A percentile compares a stretch with the other conserved stretches of the same genome.
These are phyloP conservation scores for Umimayanthus chanpuru DNA, from an alignment of 92 coral and sea anemone genomes.

Conservation along the genomic window DNA sequence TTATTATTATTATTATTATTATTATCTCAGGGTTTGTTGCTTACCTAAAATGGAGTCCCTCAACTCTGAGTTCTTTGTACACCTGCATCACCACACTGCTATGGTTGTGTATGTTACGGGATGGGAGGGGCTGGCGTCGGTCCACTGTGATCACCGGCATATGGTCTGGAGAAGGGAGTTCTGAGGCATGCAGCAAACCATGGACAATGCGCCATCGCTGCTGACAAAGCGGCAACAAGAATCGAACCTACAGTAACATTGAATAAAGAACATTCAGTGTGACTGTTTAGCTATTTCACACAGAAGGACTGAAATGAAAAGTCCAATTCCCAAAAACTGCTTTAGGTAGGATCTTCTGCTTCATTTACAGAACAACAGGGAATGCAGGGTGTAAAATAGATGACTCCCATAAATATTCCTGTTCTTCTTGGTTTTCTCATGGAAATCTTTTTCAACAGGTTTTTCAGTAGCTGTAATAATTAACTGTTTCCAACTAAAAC, in stretches of 20 bases:
- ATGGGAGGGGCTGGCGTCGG: conserved; percentile 73
- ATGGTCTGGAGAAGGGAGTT: conserved; percentile 87
- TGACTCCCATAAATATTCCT: no score
- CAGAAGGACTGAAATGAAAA: not conserved
- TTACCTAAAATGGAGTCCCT: conserved; percentile 90
- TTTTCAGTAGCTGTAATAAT: no score
- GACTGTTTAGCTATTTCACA: not conserved
- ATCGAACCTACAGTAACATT: conserved; percentile 54
- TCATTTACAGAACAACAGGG: no score
- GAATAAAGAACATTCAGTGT: not conserved
- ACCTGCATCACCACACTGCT: conserved; percentile 84
- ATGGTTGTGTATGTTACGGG: conserved; percentile 64
- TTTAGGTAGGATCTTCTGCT: no score
- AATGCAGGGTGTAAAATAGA: no score
- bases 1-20: not conserved
- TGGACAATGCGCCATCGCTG: conserved; percentile 90
- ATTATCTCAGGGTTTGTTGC: no score
- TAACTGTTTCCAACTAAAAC: no score
- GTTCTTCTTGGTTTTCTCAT: no score
- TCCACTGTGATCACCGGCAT: conserved; percentile 93
- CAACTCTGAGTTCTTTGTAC: conserved; percentile 74
- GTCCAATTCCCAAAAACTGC: no score
- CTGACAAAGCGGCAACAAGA: conserved; percentile 88
- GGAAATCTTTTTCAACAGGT: no score
- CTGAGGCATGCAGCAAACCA: conserved; percentile 84